phyloP scores from a whole-genome alignment of 2,113 vertebrate species.

The Ovibos moschatus region DNA sequence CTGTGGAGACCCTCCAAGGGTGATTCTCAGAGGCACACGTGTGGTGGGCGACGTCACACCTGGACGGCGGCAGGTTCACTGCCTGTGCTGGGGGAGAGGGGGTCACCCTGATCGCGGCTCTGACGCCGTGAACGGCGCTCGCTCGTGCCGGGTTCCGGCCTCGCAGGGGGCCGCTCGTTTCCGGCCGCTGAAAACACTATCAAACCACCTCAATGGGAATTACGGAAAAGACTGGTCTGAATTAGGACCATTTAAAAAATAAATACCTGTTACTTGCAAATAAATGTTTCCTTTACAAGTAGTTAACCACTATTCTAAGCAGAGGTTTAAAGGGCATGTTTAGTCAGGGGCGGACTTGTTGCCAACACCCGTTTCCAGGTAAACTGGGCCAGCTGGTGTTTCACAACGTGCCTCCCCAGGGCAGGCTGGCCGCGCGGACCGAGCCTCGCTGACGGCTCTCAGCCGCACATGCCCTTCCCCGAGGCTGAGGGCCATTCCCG shows the following conservation, averaged over 20 bases:
- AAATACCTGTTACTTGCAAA: slow-evolving; percentile 27
- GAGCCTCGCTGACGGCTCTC: background rate
- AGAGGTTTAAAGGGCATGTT: background rate
- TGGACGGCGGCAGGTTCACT: too few relatives aligned
- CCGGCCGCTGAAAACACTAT: background rate
- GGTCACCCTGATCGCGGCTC: background rate
- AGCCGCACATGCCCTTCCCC: background rate
- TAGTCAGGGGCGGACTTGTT: background rate
- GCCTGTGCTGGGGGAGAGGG: background rate
- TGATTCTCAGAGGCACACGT: background rate
- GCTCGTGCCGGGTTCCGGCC: background rate
- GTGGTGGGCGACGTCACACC: rapidly evolving
- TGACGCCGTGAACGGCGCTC: background rate
- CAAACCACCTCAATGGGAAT: background rate
- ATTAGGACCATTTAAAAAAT: slow-evolving; percentile 10
- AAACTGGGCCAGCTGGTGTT: rapidly evolving
- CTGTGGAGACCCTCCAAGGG: rapidly evolving
- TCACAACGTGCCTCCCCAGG: background rate
- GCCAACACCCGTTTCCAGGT: background rate
- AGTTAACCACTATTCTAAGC: background rate
- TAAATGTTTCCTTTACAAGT: slow-evolving; percentile 23
- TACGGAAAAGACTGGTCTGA: background rate
- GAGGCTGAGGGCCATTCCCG: background rate
- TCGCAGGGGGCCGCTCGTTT: background rate
- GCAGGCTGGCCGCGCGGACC: rapidly evolving